phyloP scores from a whole-genome alignment of 2,888 invertebrate species.

The Drosophila buzzatii region DNA sequence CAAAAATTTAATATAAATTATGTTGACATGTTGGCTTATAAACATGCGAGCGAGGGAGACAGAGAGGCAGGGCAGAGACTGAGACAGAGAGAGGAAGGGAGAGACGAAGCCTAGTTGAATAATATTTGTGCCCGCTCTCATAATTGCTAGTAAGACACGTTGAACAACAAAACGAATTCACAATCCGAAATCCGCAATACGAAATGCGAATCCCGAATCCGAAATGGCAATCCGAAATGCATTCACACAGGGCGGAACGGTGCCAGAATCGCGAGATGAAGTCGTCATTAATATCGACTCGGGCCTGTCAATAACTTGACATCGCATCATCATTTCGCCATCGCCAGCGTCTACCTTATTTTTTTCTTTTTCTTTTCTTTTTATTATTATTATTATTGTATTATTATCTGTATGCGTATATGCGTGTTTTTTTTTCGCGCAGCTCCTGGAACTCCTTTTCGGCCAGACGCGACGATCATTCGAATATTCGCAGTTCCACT shows the following conservation, averaged over 20 bases:
- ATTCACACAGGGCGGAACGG: constrained; percentile 25
- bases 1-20: constrained; percentile 83
- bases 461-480: constrained; percentile 35
- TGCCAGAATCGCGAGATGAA: constrained; percentile 67
- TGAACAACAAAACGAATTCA: constrained; percentile 55
- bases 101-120: constrained; percentile 51
- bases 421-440: constrained; percentile 31
- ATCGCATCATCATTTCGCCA: constrained; percentile 71
- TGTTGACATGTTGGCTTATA: constrained; percentile 83
- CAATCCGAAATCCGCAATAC: constrained; percentile 4
- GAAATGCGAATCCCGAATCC: constrained; percentile 17
- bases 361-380: constrained; percentile 4
- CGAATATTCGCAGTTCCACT: constrained; percentile 19
- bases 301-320: constrained; percentile 79
- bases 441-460: constrained; percentile 57
- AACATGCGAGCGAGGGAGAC: constrained; percentile 57
- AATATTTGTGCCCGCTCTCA: constrained; percentile 18
- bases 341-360: constrained; percentile 18
- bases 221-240: constrained; percentile 9
- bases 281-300: constrained; percentile 81
- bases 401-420: neutral
- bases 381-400: neutral
- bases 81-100: neutral
- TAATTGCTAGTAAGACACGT: constrained; percentile 73
- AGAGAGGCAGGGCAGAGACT: neutral